phyloP scores from a whole-genome alignment of 2,797 vertebrate genomes.

The Pagetopsis macropterus region DNA sequence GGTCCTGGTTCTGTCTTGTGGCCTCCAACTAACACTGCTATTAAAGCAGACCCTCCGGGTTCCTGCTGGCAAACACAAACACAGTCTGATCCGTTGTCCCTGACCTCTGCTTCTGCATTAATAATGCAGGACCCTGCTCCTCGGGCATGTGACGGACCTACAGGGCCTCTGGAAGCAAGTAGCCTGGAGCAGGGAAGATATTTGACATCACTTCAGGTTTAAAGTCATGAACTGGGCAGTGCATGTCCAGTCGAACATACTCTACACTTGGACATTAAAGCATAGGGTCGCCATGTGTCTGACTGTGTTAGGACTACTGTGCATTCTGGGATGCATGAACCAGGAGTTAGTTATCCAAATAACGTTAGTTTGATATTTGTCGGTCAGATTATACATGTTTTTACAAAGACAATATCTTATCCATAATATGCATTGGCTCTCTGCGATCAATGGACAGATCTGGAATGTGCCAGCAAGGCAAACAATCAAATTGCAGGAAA shows the following conservation, averaged over 20 bases:
- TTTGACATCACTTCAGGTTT: conserved; percentile 52
- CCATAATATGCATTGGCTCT: background rate
- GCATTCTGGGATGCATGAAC: background rate
- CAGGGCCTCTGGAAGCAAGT: conserved; percentile 36
- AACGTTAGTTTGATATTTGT: background rate
- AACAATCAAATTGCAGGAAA: no score
- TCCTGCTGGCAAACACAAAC: conserved; percentile 41
- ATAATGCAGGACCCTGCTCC: conserved; percentile 53
- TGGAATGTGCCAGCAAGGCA: no score
- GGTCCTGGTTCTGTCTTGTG: conserved; percentile 19
- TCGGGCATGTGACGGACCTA: conserved; percentile 34
- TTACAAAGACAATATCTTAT: no score
- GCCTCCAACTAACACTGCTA: conserved; percentile 46
- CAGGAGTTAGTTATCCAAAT: background rate
- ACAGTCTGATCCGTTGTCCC: conserved; percentile 41
- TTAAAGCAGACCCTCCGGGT: conserved; percentile 68
- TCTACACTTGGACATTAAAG: background rate
- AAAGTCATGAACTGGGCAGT: conserved; percentile 37
- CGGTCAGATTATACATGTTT: background rate
- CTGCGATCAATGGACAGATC: background rate
- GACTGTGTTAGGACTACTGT: background rate
- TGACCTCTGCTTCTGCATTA: conserved; percentile 62
- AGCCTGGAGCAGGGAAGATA: conserved; percentile 50
- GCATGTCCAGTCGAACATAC: conserved; percentile 15
- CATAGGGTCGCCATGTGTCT: background rate